Base-by-base conservation (phyloP, 1,140 invertebrate species). In the Drosophila guanche region DNA sequence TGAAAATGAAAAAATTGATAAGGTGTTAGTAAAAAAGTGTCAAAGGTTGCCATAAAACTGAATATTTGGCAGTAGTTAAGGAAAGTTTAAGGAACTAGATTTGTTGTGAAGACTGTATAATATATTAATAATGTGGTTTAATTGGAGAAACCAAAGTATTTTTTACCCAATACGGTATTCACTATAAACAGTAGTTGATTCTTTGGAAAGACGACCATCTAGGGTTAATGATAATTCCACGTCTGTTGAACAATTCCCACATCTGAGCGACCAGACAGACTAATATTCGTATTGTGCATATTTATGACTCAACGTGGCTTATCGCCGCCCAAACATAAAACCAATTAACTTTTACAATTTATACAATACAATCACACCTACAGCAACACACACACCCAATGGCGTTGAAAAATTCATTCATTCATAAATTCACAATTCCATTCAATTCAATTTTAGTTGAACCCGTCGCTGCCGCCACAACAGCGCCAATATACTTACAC, bases 401-500 rank as follows among this genome's bases (percentile, higher is more conserved):
- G 46, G 55, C 62, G 58, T 59, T 86, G 61, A 77, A 81, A 85
- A 81, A 81, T 81, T 86, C 81, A 86, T 86, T 83, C 79, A 81
- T 86, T 86, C 83, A 86, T 86, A 86, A 86, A 88, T 86, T 88
- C 79, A 86, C 83, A 86, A 88, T 86, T 88, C 83, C 83, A 86
- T 86, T 86, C 83, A 88, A 81, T 88, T 86, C 83, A 79, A 73
- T 78, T 86, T 88, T 88, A 83, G 83, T 83, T 86, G 58, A 76
- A 57, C 43, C 77, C 67, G 41, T 67, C 56, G 43, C 50, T 53
- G 70, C 60, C 48, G 37, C 69, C 69, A 74, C 60, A 73, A 55
- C 69, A 71, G 43, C 48, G 45, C 37, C 41, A 40, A 68, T 29
- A 56, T 42, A 46, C 16, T 20, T 20, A 20, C 16, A 42, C 57